Conservation (phyloP, 2,888 invertebrate genomes). For the Phalera bucephala region DNA sequence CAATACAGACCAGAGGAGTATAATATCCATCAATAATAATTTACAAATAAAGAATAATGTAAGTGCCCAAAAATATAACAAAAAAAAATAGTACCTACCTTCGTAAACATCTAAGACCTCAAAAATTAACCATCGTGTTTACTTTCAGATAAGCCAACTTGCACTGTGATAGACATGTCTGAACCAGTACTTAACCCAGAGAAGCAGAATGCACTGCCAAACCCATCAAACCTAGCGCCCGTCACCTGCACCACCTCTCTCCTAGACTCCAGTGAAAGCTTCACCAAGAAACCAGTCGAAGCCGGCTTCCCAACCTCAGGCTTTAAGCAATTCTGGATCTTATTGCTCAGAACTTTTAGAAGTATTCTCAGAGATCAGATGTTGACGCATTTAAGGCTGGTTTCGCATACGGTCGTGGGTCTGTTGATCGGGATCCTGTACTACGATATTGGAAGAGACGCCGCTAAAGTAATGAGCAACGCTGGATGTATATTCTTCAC, state of each 20-base stretch:
- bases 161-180: conserved; percentile 80
- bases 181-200: conserved; percentile 62
- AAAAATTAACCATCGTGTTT: conserved; percentile 5
- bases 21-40: too few relatives aligned
- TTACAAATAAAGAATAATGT: too few relatives aligned
- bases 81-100: too few relatives aligned
- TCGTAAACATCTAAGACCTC: too few relatives aligned
- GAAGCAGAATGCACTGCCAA: conserved; percentile 59
- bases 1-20: too few relatives aligned
- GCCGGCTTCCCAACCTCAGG: conserved; percentile 92
- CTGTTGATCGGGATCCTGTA: conserved; percentile 96
- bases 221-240: conserved; percentile 66
- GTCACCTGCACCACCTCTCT: conserved; percentile 89
- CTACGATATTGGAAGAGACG: conserved; percentile 96
- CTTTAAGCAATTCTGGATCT: conserved; percentile 93
- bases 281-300: conserved; percentile 85
- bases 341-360: conserved; percentile 92
- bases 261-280: conserved; percentile 88
- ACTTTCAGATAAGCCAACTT: conserved; percentile 78
- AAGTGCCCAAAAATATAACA: too few relatives aligned
- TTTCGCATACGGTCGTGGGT: conserved; percentile 94
- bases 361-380: conserved; percentile 94
- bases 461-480: conserved; percentile 96
- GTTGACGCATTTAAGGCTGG: conserved; percentile 93
- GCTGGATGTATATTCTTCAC: conserved; percentile 98